A percentile compares a stretch with the other conserved stretches of the same genome.
Conservation (phyloP, 2,113 vertebrate species). For the Centropristis striata region DNA sequence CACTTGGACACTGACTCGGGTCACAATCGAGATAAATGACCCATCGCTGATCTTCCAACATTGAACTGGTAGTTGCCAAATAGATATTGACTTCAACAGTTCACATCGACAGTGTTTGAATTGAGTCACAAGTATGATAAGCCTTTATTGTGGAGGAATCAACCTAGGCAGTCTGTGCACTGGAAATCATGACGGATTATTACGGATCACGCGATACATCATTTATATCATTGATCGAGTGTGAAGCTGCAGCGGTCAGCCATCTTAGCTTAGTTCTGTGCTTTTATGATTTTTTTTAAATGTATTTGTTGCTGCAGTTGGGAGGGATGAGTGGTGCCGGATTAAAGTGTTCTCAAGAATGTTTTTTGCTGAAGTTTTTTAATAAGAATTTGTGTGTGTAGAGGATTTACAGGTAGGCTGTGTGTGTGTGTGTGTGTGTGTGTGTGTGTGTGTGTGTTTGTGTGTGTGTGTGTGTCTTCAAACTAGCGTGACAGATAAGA, state of each 20-base stretch:
- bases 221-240: not conserved
- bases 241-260: constrained; percentile 4
- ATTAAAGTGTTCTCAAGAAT: constrained; percentile 37
- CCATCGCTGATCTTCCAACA: constrained; percentile 30
- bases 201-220: not conserved
- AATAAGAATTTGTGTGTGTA: constrained; percentile 13
- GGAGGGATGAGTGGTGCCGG: not conserved
- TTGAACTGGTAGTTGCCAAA: constrained; percentile 41
- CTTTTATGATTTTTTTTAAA: constrained; percentile 7
- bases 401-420: too few relatives aligned
- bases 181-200: constrained; percentile 25
- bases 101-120: constrained; percentile 16
- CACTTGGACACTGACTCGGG: constrained; percentile 36
- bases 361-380: constrained; percentile 11
- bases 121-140: constrained; percentile 14
- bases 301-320: constrained; percentile 10
- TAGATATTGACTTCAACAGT: constrained; percentile 34
- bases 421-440: constrained; percentile 36
- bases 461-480: constrained; percentile 40
- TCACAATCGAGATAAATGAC: constrained; percentile 61
- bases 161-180: not conserved
- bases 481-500: constrained; percentile 77
- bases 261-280: not conserved
- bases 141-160: not conserved
- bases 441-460: not conserved